Conservation (phyloP, 1,140 invertebrate genomes). For the Asbolus verrucosus region DNA sequence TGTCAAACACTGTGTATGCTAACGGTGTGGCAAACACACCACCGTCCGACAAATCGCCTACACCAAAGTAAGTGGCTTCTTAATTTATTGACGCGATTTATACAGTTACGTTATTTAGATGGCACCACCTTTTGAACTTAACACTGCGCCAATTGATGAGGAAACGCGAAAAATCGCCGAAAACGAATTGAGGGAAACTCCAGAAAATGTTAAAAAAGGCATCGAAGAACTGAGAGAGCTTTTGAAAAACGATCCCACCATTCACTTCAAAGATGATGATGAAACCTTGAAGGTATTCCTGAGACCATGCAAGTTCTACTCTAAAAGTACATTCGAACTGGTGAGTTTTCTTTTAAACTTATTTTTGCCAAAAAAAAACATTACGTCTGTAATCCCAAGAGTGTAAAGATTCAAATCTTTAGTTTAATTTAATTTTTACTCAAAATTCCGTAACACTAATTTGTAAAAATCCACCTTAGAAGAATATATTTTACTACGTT, state of each 20-base stretch:
- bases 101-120: slow-evolving; percentile 16
- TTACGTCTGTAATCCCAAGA: no score
- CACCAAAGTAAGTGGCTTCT: neutral
- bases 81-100: neutral
- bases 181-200: slow-evolving; percentile 76
- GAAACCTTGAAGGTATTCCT: slow-evolving; percentile 81
- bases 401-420: no score
- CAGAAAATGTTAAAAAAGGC: slow-evolving; percentile 72
- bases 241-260: slow-evolving; percentile 72
- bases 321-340: slow-evolving; percentile 79
- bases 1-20: slow-evolving; percentile 3
- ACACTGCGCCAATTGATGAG: slow-evolving; percentile 15
- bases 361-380: neutral
- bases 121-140: slow-evolving; percentile 35
- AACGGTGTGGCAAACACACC: neutral
- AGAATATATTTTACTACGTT: no score
- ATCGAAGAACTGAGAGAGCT: slow-evolving; percentile 72
- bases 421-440: no score
- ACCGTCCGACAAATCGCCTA: neutral
- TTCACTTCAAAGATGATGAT: slow-evolving; percentile 78
- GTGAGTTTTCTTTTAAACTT: slow-evolving; percentile 67
- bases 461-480: no score
- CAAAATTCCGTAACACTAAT: no score
- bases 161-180: slow-evolving; percentile 70
- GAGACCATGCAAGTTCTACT: slow-evolving; percentile 83